Evolutionary conservation across 2,888 invertebrate genomes (phyloP), one percentile per base, ranked within the genome.

Genomic region (Cryptosula pallasiana): DNA sequence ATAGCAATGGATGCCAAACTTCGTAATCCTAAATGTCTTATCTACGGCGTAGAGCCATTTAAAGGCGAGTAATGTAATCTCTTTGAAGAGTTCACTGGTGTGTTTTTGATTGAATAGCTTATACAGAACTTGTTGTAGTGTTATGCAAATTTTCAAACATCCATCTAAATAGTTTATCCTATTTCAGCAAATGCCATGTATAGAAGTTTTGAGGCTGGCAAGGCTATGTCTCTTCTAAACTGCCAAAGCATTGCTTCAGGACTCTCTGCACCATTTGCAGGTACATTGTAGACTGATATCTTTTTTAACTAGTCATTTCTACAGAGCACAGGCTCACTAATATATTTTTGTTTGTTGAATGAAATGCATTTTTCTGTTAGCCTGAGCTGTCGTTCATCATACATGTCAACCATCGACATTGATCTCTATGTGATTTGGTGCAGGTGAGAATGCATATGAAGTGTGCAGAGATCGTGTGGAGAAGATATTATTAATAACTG

Each of bases 41-140:
- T 84, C 2, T 83, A 82, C 74, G 83, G 81, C 23, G 82, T 84
- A 25, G 81, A 82, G 73, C 82, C 82, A 1, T 76, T 78, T 35
- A 78, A 78, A 73, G 78, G 81, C 80, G 69, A 29, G 63, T 57
- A n/a, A n/a, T n/a, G n/a, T n/a, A n/a, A n/a, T n/a, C n/a, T n/a
- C n/a, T n/a, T n/a, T n/a, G n/a, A n/a, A n/a, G n/a, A n/a, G n/a
- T n/a, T n/a, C n/a, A n/a, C n/a, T n/a, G n/a, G n/a, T n/a, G n/a
- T n/a, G n/a, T n/a, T n/a, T n/a, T n/a, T n/a, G n/a, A n/a, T n/a
- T n/a, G n/a, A n/a, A n/a, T n/a, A n/a, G n/a, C n/a, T n/a, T n/a
- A n/a, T n/a, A n/a, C n/a, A n/a, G n/a, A n/a, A n/a, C n/a, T n/a
- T n/a, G n/a, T n/a, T n/a, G n/a, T n/a, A n/a, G n/a, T n/a, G n/a